phyloP scores from a whole-genome alignment of 2,113 vertebrate species.

The Dasypus novemcinctus region DNA sequence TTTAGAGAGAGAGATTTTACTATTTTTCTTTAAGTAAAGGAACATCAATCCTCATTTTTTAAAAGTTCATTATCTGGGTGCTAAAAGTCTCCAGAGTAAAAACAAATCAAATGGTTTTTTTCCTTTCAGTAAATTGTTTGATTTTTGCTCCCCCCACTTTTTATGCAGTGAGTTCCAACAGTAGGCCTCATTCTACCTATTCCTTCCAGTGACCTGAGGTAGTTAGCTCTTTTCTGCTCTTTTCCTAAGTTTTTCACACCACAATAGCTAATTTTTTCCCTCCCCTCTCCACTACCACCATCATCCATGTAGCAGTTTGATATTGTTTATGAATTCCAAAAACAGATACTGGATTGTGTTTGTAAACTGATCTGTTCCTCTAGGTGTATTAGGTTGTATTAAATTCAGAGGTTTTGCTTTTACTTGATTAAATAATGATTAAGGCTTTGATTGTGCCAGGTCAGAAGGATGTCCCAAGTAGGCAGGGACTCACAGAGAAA shows the following conservation, averaged over 20 bases:
- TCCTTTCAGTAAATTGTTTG: neutral
- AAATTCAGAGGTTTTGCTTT: too few species aligned
- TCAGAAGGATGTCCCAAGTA: too few species aligned
- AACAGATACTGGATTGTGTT: too few species aligned
- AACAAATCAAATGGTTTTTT: constrained; percentile 1
- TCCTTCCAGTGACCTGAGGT: neutral
- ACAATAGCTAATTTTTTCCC: neutral
- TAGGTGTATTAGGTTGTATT: too few species aligned
- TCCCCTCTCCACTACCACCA: neutral
- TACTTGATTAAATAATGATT: too few species aligned
- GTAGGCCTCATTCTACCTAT: neutral
- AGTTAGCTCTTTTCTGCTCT: neutral
- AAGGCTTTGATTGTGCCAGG: too few species aligned
- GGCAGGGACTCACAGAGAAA: too few species aligned
- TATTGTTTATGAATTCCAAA: too few species aligned
- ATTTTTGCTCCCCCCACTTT: neutral
- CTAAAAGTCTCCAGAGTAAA: neutral
- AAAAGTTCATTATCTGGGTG: neutral
- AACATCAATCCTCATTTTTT: neutral
- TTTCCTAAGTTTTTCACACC: neutral
- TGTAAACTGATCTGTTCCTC: too few species aligned
- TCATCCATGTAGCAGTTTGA: neutral
- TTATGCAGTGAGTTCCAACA: neutral
- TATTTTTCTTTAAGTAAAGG: constrained; percentile 2
- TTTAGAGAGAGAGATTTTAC: neutral